A percentile compares a stretch with the other conserved stretches of the same genome.
Conservation (phyloP, 2,797 vertebrate species). For the Poecile montanus region DNA sequence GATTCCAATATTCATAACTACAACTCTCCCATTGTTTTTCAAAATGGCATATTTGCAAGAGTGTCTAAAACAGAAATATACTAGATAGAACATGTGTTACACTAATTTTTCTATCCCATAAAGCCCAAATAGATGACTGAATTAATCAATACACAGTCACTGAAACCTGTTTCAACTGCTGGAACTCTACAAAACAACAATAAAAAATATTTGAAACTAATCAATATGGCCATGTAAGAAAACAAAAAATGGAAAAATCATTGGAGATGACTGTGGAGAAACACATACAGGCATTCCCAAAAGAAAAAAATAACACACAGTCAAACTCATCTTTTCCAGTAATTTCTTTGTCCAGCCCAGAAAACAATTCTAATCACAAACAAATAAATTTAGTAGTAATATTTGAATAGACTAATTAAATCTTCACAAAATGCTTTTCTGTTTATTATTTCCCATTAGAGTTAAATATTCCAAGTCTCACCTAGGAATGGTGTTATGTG, state of each 20-base stretch:
- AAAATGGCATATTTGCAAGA: not conserved
- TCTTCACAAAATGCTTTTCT: slow-evolving; percentile 2
- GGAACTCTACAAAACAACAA: not conserved
- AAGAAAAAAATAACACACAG: not conserved
- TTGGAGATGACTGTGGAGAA: not conserved
- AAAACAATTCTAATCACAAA: slow-evolving; percentile 18
- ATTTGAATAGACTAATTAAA: not conserved
- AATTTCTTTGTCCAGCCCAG: not conserved
- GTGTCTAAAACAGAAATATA: not conserved
- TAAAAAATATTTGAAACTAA: not conserved
- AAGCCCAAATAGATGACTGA: not conserved
- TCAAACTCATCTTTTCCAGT: not conserved
- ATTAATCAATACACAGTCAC: not conserved
- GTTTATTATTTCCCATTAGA: slow-evolving; percentile 8
- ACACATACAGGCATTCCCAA: slow-evolving; percentile 13
- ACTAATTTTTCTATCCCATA: not conserved
- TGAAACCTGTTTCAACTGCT: not conserved
- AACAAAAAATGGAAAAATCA: not conserved
- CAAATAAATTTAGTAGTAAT: not conserved
- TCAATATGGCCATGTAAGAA: not conserved
- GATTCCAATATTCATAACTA: not conserved
- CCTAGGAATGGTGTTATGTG: not conserved
- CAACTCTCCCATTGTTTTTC: not conserved
- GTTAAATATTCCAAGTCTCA: not conserved
- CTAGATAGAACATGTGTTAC: not conserved